Percentiles rank a stretch among this genome's conserved stretches.
Evolutionary conservation across 2,888 invertebrate genomes (phyloP).

Genomic region (Auanema sp.): DNA sequence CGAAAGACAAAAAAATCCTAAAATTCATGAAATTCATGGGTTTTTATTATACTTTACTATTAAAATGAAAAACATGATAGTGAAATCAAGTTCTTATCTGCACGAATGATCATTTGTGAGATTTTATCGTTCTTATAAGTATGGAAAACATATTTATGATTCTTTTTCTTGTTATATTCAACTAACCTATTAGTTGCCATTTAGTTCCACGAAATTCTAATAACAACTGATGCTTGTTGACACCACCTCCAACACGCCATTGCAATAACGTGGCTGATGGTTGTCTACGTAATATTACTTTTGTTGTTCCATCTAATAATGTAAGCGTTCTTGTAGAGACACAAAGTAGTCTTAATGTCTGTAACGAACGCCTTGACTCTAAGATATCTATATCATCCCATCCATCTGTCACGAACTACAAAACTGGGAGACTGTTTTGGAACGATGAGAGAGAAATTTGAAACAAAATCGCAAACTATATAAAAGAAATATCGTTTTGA

Average conservation of each 20-base stretch:
- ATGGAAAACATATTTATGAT: neutral
- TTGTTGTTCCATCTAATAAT: conserved; percentile 72
- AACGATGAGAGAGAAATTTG: neutral
- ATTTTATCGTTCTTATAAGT: no score
- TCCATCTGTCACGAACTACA: no score
- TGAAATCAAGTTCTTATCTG: no score
- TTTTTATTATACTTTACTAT: no score
- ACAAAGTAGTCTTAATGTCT: conserved; percentile 71
- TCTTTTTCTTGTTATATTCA: neutral
- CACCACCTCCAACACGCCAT: conserved; percentile 73
- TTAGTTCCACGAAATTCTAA: conserved; percentile 72
- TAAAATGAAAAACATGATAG: no score
- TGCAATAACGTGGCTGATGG: conserved; percentile 70
- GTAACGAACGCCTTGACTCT: no score
- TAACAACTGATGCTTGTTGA: conserved; percentile 71
- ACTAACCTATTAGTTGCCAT: conserved; percentile 67
- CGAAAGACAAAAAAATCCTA: no score
- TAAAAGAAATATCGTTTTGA: no score
- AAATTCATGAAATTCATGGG: no score
- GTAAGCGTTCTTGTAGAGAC: conserved; percentile 71
- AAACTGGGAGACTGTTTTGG: neutral
- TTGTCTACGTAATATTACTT: conserved; percentile 68
- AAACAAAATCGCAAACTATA: no score
- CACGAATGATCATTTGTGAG: no score
- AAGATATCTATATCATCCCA: no score